A percentile compares a stretch with the other conserved stretches of the same genome.
phyloP scores from a whole-genome alignment of 2,888 invertebrate species.

The Galerucella pusilla region DNA sequence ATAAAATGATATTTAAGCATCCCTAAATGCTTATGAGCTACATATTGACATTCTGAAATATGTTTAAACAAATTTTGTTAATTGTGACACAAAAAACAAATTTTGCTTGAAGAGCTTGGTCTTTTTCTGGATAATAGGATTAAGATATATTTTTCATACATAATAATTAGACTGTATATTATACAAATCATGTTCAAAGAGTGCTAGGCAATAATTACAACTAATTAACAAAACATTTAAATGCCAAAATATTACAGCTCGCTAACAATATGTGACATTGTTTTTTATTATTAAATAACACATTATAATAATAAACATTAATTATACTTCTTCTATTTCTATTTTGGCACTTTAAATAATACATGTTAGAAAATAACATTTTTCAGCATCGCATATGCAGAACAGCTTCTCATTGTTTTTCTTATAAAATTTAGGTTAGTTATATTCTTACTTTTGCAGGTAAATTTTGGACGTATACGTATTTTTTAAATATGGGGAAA shows the following conservation, averaged over 20 bases:
- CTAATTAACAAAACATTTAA: slow-evolving; percentile 4
- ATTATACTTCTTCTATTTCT: slow-evolving; percentile 19
- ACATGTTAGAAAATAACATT: slow-evolving; percentile 18
- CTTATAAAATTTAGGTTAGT: slow-evolving; percentile 6
- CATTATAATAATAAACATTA: slow-evolving; percentile 14
- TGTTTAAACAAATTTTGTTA: too few species aligned
- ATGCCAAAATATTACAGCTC: slow-evolving; percentile 13
- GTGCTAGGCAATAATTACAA: neutral
- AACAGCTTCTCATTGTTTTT: slow-evolving; percentile 18
- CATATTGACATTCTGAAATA: too few species aligned
- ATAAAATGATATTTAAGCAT: too few species aligned
- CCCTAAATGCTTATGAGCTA: too few species aligned
- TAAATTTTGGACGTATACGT: neutral
- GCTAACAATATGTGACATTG: neutral
- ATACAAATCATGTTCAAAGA: neutral
- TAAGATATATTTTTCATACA: too few species aligned
- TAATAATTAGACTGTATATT: neutral
- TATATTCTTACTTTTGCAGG: neutral
- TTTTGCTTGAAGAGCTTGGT: too few species aligned
- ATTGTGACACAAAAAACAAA: too few species aligned
- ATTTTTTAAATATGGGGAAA: too few species aligned
- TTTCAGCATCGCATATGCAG: slow-evolving; percentile 3
- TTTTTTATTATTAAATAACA: neutral
- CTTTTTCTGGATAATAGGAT: too few species aligned
- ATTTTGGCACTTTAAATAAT: slow-evolving; percentile 31